Percentiles rank a stretch among this genome's conserved stretches.
Evolutionary conservation across 2,113 vertebrate species (phyloP).

Genomic region (Bolborhynchus lineola): DNA sequence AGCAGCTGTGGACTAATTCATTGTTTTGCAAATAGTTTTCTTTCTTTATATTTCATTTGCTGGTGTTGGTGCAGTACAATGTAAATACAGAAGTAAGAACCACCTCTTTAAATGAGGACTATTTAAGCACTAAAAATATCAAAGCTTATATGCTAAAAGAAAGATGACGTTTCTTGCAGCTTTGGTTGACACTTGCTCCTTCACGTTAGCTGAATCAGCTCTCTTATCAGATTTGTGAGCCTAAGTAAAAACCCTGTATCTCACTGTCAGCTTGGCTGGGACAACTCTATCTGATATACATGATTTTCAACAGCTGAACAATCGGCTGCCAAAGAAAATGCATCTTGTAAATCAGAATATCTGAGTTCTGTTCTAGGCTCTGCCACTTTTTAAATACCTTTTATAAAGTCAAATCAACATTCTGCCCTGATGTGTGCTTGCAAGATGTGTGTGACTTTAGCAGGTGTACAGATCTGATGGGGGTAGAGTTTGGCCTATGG

Average conservation of each 20-base stretch:
- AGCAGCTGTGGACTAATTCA: not conserved
- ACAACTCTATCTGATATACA: not conserved
- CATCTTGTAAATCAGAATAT: not conserved
- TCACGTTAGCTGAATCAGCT: not conserved
- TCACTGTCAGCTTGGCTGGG: not conserved
- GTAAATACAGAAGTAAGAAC: not conserved
- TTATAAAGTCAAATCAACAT: not conserved
- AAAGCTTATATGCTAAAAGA: not conserved
- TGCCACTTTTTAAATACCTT: not conserved
- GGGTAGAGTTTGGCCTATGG: not conserved
- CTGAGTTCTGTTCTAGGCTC: not conserved
- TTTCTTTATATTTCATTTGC: not conserved
- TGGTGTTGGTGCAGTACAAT: not conserved
- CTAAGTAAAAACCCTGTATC: not conserved
- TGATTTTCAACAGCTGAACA: not conserved
- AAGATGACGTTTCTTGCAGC: not conserved
- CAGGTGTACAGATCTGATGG: not conserved
- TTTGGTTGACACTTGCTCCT: not conserved
- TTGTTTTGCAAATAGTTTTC: not conserved
- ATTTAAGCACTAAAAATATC: not conserved
- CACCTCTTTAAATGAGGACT: not conserved
- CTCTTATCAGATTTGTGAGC: not conserved
- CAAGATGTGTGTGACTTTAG: not conserved
- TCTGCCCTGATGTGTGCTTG: not conserved
- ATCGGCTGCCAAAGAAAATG: not conserved